A percentile compares a stretch with the other conserved stretches of the same genome.
Conservation (phyloP, 2,797 vertebrate species). For the Otolemur crassicaudatus region DNA sequence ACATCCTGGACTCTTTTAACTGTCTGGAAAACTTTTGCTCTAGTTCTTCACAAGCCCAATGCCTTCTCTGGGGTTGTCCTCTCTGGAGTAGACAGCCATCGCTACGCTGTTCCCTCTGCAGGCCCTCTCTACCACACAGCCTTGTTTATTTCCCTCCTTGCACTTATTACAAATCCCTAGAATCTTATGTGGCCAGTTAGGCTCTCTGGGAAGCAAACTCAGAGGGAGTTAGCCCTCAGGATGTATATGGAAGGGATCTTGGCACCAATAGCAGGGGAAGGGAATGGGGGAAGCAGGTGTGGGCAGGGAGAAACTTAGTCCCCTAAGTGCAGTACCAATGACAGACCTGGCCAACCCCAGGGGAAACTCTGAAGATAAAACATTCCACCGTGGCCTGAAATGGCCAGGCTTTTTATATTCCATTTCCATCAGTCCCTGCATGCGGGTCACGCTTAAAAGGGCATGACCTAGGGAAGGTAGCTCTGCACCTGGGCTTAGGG, state of each 20-base stretch:
- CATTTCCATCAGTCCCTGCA: neutral
- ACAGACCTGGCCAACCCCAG: neutral
- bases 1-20: neutral
- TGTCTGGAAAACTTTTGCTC: neutral
- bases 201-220: neutral
- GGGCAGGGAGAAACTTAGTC: neutral
- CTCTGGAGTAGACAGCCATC: no score
- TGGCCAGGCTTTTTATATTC: neutral
- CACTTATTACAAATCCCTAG: neutral
- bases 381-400: neutral
- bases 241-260: neutral
- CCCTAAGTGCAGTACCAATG: no score
- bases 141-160: neutral
- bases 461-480: neutral
- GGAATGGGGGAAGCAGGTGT: rapidly evolving
- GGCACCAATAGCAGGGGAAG: neutral
- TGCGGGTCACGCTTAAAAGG: neutral
- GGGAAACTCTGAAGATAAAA: neutral
- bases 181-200: neutral
- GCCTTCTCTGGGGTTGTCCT: neutral
- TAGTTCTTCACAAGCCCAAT: neutral
- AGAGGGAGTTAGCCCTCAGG: neutral
- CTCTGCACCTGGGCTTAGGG: neutral
- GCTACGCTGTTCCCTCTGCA: rapidly evolving
- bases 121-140: no score